These are phyloP conservation scores for Halictus ligatus DNA, from an alignment of 2,888 invertebrate species.

Conservation along the genomic window DNA sequence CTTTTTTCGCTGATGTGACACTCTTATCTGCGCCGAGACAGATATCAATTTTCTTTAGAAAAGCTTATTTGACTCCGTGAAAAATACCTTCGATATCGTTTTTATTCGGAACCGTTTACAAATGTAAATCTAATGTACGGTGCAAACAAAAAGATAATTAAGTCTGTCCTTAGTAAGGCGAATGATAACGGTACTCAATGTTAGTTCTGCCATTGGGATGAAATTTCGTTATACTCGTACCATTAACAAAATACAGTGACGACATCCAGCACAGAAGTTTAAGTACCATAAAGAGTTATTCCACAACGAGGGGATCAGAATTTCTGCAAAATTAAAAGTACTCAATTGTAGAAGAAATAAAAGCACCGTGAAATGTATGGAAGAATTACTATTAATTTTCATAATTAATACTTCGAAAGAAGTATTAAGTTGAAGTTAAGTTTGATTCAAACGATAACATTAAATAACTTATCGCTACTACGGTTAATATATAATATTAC, in stretches of 20 bases:
- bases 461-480: not conserved
- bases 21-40: not conserved
- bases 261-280: not conserved
- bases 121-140: not conserved
- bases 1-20: constrained; percentile 1
- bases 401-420: not conserved
- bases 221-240: not conserved
- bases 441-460: not conserved
- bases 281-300: not conserved
- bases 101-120: not conserved
- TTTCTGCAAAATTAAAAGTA: not conserved
- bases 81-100: not conserved
- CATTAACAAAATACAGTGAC: not conserved
- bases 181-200: not conserved
- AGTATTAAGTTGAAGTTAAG: not conserved
- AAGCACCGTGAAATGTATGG: not conserved
- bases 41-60: constrained; percentile 18
- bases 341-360: not conserved
- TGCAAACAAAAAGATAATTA: not conserved
- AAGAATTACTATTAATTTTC: not conserved
- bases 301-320: not conserved
- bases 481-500: no score
- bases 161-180: no score
- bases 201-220: not conserved
- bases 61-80: not conserved